These are phyloP conservation scores for Ophion obscuratus DNA, from an alignment of 2,888 invertebrate species.

Conservation along the genomic window DNA sequence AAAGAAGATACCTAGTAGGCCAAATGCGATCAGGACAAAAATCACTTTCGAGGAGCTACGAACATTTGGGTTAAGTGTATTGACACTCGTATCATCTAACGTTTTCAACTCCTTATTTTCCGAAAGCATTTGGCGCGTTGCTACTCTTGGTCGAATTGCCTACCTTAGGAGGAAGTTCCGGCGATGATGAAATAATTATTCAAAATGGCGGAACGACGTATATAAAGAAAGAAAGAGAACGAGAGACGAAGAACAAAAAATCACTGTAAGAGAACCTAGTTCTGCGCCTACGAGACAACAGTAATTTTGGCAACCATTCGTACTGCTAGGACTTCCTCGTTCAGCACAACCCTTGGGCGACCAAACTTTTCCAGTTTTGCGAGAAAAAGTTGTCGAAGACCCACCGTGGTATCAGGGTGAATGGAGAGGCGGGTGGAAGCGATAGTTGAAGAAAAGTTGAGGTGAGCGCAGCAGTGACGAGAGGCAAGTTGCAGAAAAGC, in stretches of 20 bases:
- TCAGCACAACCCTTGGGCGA: constrained; percentile 20
- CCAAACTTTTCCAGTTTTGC: constrained; percentile 44
- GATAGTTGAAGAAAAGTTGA: constrained; percentile 34
- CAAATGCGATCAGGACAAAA: constrained; percentile 2
- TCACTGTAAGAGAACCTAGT: constrained; percentile 33
- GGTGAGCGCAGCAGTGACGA: constrained; percentile 31
- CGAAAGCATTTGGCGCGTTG: not conserved
- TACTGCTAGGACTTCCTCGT: not conserved
- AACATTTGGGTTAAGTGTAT: not conserved
- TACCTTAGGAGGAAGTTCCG: not conserved
- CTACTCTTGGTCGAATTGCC: not conserved
- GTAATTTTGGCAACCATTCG: constrained; percentile 56
- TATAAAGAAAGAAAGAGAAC: constrained; percentile 7
- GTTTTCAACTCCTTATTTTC: not conserved
- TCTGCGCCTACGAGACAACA: constrained; percentile 48
- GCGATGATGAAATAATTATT: constrained; percentile 49
- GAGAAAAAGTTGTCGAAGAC: constrained; percentile 55
- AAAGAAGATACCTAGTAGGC: not conserved
- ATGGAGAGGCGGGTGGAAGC: constrained; percentile 13
- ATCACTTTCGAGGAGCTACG: not conserved
- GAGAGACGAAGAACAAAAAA: constrained; percentile 11
- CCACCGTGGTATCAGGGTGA: not conserved
- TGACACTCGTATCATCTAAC: not conserved
- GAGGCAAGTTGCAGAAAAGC: constrained; percentile 15
- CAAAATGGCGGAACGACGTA: constrained; percentile 14